Percentiles rank a stretch among this genome's conserved stretches.
These are phyloP conservation scores for Heterodera carotae DNA, from an alignment of 1,140 invertebrate genomes.

Conservation along the genomic window DNA sequence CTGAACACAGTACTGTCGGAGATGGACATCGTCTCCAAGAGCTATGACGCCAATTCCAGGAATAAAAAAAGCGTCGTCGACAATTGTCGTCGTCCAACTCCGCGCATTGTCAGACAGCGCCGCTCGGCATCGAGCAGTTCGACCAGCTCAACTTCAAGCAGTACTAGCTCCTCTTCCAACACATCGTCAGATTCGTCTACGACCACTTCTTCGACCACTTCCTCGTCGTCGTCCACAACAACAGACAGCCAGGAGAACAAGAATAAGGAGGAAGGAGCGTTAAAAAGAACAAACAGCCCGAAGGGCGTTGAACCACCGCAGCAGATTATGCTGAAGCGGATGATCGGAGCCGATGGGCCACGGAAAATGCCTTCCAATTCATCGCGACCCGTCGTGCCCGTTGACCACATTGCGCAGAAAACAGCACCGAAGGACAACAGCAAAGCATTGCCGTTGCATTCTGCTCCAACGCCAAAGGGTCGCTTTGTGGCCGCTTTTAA, in stretches of 20 bases:
- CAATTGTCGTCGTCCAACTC: background rate
- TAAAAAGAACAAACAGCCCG: background rate
- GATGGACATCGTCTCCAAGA: background rate
- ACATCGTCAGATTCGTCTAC: background rate
- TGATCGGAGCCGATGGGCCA: background rate
- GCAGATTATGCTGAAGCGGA: background rate
- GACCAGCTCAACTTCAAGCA: slow-evolving; percentile 8
- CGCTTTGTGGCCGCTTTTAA: background rate
- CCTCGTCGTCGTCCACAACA: background rate
- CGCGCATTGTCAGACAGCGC: background rate
- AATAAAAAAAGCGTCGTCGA: too few species aligned
- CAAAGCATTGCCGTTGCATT: background rate
- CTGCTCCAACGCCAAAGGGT: background rate
- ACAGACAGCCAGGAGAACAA: background rate
- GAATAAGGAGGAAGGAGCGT: background rate
- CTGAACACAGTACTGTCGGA: background rate
- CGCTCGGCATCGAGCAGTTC: slow-evolving; percentile 4
- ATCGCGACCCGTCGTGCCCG: too few species aligned
- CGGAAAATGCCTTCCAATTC: background rate
- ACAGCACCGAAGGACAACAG: background rate
- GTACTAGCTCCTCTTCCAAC: background rate
- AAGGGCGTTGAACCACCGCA: background rate
- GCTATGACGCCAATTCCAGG: too few species aligned
- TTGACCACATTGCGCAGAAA: too few species aligned
- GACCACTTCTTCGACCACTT: background rate